Evolutionary conservation across 2,797 vertebrate species (phyloP).

Genomic region (Vireo griseus): DNA sequence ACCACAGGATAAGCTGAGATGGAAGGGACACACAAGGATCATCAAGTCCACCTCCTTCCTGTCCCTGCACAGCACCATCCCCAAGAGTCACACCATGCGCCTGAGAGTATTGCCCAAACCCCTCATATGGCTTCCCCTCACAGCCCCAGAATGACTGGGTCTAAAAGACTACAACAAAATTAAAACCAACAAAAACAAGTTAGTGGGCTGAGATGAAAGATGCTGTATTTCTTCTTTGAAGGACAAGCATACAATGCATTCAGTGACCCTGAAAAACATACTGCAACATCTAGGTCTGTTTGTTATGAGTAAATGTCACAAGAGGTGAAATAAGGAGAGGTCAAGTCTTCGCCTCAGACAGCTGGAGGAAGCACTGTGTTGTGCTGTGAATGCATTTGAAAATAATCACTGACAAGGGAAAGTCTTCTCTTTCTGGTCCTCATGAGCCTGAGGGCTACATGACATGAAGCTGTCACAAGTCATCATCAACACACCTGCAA

Average conservation of each 20-base stretch:
- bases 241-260: conserved; percentile 1
- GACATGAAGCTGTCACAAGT: not conserved
- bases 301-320: not conserved
- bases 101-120: not conserved
- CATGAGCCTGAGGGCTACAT: not conserved
- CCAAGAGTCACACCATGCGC: not conserved
- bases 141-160: not conserved
- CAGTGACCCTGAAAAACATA: conserved; percentile 43
- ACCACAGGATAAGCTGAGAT: not conserved
- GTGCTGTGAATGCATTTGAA: not conserved
- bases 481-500: not conserved
- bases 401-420: not conserved
- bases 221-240: not conserved
- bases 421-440: not conserved
- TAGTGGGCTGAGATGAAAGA: not conserved
- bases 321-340: conserved; percentile 1
- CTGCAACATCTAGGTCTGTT: not conserved
- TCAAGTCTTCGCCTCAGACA: not conserved
- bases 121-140: rapidly evolving
- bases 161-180: conserved; percentile 14
- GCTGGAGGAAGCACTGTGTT: not conserved
- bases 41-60: not conserved
- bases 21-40: not conserved
- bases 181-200: not conserved
- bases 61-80: not conserved